Conservation (phyloP, 2,888 invertebrate genomes). For the Stenichneumon culpator region DNA sequence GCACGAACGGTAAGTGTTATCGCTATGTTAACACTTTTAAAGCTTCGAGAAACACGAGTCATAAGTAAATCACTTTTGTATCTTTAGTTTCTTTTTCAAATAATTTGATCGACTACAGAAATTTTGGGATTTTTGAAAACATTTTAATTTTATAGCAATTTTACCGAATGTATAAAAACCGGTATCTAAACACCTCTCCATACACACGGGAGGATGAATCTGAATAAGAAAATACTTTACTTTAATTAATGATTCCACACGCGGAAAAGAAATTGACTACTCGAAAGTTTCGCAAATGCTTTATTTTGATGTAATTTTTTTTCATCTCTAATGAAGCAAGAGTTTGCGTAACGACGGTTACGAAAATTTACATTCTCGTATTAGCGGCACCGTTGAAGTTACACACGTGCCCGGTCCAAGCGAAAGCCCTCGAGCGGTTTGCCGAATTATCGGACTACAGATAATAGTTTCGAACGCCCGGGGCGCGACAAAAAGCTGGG, state of each 20-base stretch:
- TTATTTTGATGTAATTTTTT: background rate
- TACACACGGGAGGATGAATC: too few species aligned
- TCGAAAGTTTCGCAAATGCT: background rate
- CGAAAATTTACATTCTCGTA: slow-evolving; percentile 16
- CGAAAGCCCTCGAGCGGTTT: slow-evolving; percentile 24
- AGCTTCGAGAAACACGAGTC: too few species aligned
- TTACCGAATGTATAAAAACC: too few species aligned
- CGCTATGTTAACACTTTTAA: too few species aligned
- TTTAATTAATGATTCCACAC: background rate
- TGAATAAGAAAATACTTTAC: background rate
- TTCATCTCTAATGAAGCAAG: background rate
- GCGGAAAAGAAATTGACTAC: background rate
- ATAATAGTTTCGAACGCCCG: slow-evolving; percentile 29
- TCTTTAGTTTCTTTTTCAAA: too few species aligned
- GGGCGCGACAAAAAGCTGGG: slow-evolving; percentile 30
- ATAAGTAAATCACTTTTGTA: too few species aligned
- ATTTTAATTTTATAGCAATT: too few species aligned
- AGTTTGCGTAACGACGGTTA: background rate
- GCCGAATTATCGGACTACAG: slow-evolving; percentile 20
- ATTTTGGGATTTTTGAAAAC: too few species aligned
- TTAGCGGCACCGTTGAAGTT: slow-evolving; percentile 8
- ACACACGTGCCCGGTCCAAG: background rate
- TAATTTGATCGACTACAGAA: too few species aligned
- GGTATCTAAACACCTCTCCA: too few species aligned
- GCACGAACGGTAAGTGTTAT: too few species aligned